Conservation (phyloP, 2,888 invertebrate genomes). For the Prosapia bicincta region DNA sequence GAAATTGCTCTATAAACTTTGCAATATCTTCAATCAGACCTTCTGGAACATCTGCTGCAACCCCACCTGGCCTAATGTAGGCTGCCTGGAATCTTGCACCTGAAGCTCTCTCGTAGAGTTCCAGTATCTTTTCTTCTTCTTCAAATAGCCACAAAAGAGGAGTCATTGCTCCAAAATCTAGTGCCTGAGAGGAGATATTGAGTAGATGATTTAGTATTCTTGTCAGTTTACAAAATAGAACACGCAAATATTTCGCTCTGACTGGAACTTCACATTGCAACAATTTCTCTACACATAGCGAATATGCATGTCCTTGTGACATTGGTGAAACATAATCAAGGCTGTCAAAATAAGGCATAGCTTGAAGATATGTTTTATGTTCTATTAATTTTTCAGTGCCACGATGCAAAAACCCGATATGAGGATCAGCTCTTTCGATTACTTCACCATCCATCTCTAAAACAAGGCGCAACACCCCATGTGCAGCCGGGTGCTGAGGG, state of each 20-base stretch:
- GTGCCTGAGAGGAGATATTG: constrained; percentile 93
- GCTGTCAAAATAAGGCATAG: constrained; percentile 95
- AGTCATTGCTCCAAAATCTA: constrained; percentile 96
- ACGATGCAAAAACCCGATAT: constrained; percentile 94
- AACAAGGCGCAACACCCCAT: no score
- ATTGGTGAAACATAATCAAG: constrained; percentile 99
- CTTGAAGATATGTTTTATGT: constrained; percentile 97
- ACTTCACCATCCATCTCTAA: constrained; percentile 50
- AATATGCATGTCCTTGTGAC: constrained; percentile 98
- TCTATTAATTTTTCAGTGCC: constrained; percentile 98
- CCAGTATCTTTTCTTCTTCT: constrained; percentile 97
- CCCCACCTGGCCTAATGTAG: constrained; percentile 95
- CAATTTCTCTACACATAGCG: constrained; percentile 93
- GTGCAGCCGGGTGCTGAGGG: no score
- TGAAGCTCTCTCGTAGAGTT: constrained; percentile 97
- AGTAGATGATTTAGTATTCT: constrained; percentile 96
- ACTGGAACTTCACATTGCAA: constrained; percentile 90
- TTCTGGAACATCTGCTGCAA: constrained; percentile 88
- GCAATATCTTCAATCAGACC: constrained; percentile 97
- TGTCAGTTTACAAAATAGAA: constrained; percentile 95
- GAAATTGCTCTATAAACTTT: constrained; percentile 63
- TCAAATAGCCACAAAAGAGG: constrained; percentile 99
- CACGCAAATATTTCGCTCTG: constrained; percentile 93
- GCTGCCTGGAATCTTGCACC: constrained; percentile 99
- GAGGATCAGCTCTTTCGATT: constrained; percentile 87